Percentiles rank a stretch among this genome's conserved stretches.
Conservation (phyloP, 1,140 invertebrate species). For the Drosophila elegans region DNA sequence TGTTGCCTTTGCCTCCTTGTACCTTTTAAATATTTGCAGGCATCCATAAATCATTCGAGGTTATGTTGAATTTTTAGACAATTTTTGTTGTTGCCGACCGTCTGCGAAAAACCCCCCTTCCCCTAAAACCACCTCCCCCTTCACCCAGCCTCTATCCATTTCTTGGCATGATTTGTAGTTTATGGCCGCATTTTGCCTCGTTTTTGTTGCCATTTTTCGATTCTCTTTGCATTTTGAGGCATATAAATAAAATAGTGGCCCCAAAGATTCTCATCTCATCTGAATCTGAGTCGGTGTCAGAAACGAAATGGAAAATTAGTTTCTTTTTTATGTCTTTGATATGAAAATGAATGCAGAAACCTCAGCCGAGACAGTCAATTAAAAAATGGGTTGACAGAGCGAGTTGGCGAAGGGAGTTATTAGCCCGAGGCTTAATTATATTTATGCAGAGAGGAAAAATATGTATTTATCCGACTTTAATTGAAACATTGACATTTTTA, state of each 20-base stretch:
- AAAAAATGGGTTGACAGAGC: constrained; percentile 45
- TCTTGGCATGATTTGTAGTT: constrained; percentile 81
- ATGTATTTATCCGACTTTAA: no score
- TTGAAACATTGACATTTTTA: no score
- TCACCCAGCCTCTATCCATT: constrained; percentile 25
- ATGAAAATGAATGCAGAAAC: constrained; percentile 61
- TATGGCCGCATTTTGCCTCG: constrained; percentile 69
- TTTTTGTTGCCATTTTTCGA: constrained; percentile 38
- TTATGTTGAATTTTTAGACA: constrained; percentile 83
- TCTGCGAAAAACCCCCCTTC: constrained; percentile 26
- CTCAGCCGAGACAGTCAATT: constrained; percentile 63
- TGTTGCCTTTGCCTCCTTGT: constrained; percentile 46
- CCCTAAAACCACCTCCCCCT: background rate
- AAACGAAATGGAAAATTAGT: constrained; percentile 65
- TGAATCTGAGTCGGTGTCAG: constrained; percentile 37
- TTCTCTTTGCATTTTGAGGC: constrained; percentile 63
- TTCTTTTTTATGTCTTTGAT: constrained; percentile 37
- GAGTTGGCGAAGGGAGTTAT: constrained; percentile 4
- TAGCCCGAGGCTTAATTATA: constrained; percentile 14
- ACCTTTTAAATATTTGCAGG: constrained; percentile 82
- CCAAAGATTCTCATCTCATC: constrained; percentile 41
- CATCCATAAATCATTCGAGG: constrained; percentile 82
- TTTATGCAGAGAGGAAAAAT: background rate
- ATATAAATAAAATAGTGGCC: constrained; percentile 76
- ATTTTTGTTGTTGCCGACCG: constrained; percentile 63